Base-by-base conservation (phyloP, 2,797 vertebrate genomes). In the Tolypeutes matacus region DNA sequence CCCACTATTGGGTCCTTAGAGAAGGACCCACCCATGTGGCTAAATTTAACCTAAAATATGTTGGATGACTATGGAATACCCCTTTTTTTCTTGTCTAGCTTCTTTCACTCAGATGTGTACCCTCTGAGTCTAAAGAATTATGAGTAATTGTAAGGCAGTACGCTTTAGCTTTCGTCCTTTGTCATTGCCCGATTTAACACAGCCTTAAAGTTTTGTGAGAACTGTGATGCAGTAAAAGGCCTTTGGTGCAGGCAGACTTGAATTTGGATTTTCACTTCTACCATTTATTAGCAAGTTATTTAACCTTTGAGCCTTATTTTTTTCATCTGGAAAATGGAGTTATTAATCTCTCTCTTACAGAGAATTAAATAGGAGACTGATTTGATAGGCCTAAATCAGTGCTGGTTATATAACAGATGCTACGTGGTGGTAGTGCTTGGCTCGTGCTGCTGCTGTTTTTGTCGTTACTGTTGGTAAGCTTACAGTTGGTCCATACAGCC, bases 41-140 rank as follows among this genome's bases (percentile, higher is more conserved):
- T 39, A 14, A 3, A 0, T 69, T 69, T 73, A 86, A 51, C n/a
- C 13, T 10, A 67, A 88, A 31, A 0, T 67, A 13, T 5, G 1
- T 83, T 88, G 51, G 82, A 49, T 77, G 85, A 36, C 23, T 83
- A 39, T 51, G 91, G 75, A 64, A 14, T 29, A 17, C 84, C 46
- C 89, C 53, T 20, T 34, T 46, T 56, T 56, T 39, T 56, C 53
- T 20, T 56, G 53, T 56, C 53, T 56, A 56, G 53, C 53, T 56
- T 18, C 53, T 56, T 56, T 56, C 53, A 53, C 17, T 53, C 5
- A 56, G 15, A 27, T 15, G 7, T 53, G 64, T 31, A 20, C 86
- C 39, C 53, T 91, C n/a, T 34, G 39, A 91, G 86, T 86, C n/a
- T 31, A n/a, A 70, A 25, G 31, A 49, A 86, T 94, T 62, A 17